Base-by-base conservation (phyloP, 2,113 vertebrate species). In the Sigmodon hispidus region DNA sequence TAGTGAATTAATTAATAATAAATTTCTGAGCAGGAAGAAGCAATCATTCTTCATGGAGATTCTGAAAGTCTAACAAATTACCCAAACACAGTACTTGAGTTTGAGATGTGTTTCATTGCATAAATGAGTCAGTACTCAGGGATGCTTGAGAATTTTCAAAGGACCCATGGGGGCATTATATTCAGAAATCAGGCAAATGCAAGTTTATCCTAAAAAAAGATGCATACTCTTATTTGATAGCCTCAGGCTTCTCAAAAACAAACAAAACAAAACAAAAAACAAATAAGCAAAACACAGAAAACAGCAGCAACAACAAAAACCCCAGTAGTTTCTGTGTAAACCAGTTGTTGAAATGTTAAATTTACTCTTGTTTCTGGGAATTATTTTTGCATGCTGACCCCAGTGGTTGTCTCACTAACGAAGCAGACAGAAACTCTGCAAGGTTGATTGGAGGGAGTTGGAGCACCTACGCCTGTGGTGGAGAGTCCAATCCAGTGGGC, bases 401-500 rank as follows among this genome's bases (percentile, higher is more conserved):
- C 57, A 94, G 48, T 57, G 79, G 63, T 17, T 63, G 57, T 26
- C 43, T 86, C 45, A 70, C 7, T 87, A 75, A 95, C 63, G 59
- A 52, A 13, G 48, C 48, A 94, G 80, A 93, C 40, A n/a, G 69
- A 95, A 63, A 67, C 7, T 90, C 77, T 69, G 45, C 43, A 81
- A 94, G 84, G 55, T 40, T 77, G 0, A 43, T 15, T 29, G 24
- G 50, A 69, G n/a, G 65, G 45, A 50, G 1, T 79, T 24, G 65
- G 80, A 43, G n/a, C 16, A 99, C 99, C 15, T 99, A 99, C 99
- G 52, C 99, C 97, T 36, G 98, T 87, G 63, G 99, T 99, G 94
- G 99, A 99, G 7, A 99, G 98, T 93, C 99, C 99, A 3, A 99
- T 99, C 99, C 99, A 99, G 98, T 99, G 99, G 34, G 97, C 96